Conservation (phyloP, 1,140 invertebrate genomes). For the Cyclargus thomasi region DNA sequence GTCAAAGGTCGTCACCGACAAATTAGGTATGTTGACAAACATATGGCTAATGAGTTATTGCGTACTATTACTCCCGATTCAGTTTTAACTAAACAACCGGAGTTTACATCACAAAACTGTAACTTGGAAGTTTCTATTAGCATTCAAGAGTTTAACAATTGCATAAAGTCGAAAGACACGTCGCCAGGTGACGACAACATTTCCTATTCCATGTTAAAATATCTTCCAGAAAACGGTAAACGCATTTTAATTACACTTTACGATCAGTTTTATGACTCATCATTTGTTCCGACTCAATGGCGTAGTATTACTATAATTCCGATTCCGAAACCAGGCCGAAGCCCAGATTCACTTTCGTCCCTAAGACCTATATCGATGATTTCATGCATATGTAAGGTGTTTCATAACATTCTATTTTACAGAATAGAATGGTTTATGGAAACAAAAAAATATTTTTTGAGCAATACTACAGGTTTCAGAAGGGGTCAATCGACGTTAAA, state of each 20-base stretch:
- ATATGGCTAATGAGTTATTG: background rate
- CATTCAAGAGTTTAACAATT: slow-evolving; percentile 26
- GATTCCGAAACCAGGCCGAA: slow-evolving; percentile 24
- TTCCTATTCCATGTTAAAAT: slow-evolving; percentile 29
- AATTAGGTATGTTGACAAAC: background rate
- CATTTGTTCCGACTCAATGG: slow-evolving; percentile 26
- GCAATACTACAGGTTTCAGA: slow-evolving; percentile 6
- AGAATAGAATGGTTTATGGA: slow-evolving; percentile 23
- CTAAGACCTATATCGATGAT: slow-evolving; percentile 28
- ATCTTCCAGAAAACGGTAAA: slow-evolving; percentile 23
- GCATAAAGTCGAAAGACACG: slow-evolving; percentile 29
- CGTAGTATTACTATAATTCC: slow-evolving; percentile 18
- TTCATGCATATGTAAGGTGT: slow-evolving; percentile 27
- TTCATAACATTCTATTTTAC: slow-evolving; percentile 20
- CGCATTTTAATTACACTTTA: slow-evolving; percentile 20
- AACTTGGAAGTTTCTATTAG: slow-evolving; percentile 13
- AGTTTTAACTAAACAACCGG: slow-evolving; percentile 8
- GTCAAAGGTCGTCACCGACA: slow-evolving; percentile 13
- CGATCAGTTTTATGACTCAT: slow-evolving; percentile 19
- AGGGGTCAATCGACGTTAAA: slow-evolving; percentile 1
- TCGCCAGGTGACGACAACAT: slow-evolving; percentile 26
- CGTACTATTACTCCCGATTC: slow-evolving; percentile 15
- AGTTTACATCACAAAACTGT: slow-evolving; percentile 1
- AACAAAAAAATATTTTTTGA: slow-evolving; percentile 15
- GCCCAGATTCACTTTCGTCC: slow-evolving; percentile 1